phyloP scores from a whole-genome alignment of 2,113 vertebrate genomes.

The Platysteira castanea region DNA sequence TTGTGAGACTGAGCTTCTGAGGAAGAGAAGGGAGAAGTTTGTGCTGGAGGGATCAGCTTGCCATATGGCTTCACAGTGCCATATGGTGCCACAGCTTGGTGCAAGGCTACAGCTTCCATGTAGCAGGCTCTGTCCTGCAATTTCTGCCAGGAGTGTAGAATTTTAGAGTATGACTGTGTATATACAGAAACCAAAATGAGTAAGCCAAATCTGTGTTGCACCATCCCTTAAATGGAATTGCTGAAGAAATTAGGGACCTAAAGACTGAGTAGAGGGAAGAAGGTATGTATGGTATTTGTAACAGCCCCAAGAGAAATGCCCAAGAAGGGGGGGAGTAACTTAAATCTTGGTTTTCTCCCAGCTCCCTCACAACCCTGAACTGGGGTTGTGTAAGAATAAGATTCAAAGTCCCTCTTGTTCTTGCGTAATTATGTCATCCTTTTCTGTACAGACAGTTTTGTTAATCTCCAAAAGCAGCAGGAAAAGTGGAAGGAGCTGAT shows the following conservation, averaged over 20 bases:
- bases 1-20: background rate
- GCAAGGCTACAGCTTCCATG: background rate
- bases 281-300: background rate
- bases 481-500: background rate
- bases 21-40: background rate
- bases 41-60: background rate
- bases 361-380: background rate
- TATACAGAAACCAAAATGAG: background rate
- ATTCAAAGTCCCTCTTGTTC: background rate
- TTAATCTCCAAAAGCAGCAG: background rate
- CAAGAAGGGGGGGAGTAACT: background rate
- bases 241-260: background rate
- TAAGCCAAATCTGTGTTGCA: background rate
- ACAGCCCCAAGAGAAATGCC: background rate
- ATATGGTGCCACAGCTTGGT: slow-evolving; percentile 12
- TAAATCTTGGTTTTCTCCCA: background rate
- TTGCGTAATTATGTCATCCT: background rate
- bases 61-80: background rate
- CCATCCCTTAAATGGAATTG: slow-evolving; percentile 12
- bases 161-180: background rate
- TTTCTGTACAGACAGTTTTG: background rate
- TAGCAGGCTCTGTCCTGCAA: background rate
- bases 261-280: background rate
- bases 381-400: background rate
- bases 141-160: background rate